Evolutionary conservation across 2,113 vertebrate species (phyloP).

Genomic region (Amia ocellicauda): DNA sequence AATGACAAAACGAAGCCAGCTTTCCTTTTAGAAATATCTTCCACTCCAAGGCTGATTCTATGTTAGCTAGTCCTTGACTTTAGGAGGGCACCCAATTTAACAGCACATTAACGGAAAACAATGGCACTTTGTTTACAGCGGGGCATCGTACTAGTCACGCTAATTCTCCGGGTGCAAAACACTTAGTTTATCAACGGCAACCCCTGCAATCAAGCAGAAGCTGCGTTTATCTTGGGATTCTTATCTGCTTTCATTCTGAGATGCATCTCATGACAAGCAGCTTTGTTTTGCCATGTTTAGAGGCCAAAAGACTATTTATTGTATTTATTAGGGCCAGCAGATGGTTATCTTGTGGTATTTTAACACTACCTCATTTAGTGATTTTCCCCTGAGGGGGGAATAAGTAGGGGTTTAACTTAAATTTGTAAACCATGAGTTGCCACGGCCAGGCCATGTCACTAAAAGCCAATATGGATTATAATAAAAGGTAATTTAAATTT

Average conservation of each 20-base stretch:
- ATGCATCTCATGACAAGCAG: neutral
- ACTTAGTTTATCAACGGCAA: conserved; percentile 1
- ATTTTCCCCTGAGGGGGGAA: too few species aligned
- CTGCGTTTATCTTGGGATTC: neutral
- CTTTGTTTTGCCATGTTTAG: neutral
- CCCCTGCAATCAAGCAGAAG: neutral
- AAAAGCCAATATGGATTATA: too few species aligned
- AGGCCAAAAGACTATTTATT: neutral
- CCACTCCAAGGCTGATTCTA: neutral
- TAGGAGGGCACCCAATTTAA: conserved; percentile 10
- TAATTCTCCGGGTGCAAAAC: neutral
- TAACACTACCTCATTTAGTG: too few species aligned
- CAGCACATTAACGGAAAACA: conserved; percentile 15
- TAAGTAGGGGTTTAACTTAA: too few species aligned
- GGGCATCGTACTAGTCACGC: neutral
- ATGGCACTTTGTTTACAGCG: neutral
- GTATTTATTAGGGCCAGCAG: neutral
- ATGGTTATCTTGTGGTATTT: too few species aligned
- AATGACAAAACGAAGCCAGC: neutral
- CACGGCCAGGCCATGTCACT: too few species aligned
- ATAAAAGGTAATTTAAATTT: too few species aligned
- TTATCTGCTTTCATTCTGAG: neutral
- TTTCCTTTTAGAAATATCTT: neutral
- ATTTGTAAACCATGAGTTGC: too few species aligned
- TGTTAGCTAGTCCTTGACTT: conserved; percentile 3